Evolutionary conservation across 2,888 invertebrate species (phyloP).

Genomic region (Congeria kusceri): DNA sequence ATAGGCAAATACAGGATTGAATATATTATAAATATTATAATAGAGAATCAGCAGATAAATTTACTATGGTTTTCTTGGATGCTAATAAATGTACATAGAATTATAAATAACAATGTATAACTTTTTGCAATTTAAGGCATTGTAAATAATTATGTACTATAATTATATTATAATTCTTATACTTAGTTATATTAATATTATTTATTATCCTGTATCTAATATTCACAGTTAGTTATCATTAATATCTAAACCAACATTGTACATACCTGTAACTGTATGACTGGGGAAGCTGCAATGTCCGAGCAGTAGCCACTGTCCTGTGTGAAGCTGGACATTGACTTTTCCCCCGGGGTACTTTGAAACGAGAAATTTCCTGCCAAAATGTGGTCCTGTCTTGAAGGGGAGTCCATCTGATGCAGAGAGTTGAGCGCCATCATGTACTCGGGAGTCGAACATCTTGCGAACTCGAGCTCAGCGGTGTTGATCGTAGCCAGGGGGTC

Average conservation of each 20-base stretch:
- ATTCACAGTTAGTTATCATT: too few species aligned
- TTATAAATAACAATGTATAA: too few species aligned
- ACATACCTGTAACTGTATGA: slow-evolving; percentile 50
- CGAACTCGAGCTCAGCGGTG: slow-evolving; percentile 46
- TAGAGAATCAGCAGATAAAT: too few species aligned
- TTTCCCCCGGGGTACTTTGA: slow-evolving; percentile 6
- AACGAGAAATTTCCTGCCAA: slow-evolving; percentile 37
- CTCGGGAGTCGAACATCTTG: slow-evolving; percentile 73
- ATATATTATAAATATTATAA: too few species aligned
- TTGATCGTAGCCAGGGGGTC: slow-evolving; percentile 44
- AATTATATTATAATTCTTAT: too few species aligned
- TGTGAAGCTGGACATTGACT: slow-evolving; percentile 19
- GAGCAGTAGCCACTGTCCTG: slow-evolving; percentile 74
- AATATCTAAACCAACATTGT: background rate
- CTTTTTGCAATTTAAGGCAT: too few species aligned
- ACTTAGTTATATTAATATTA: too few species aligned
- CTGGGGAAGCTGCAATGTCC: slow-evolving; percentile 65
- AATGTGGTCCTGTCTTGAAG: slow-evolving; percentile 56
- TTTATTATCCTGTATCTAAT: too few species aligned
- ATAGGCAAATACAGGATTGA: background rate
- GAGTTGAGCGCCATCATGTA: slow-evolving; percentile 65
- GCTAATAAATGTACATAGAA: too few species aligned
- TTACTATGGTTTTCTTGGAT: background rate
- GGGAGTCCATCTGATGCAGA: slow-evolving; percentile 54
- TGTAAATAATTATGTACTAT: too few species aligned